phyloP scores from a whole-genome alignment of 1,140 invertebrate species.

The Orius insidiosus region DNA sequence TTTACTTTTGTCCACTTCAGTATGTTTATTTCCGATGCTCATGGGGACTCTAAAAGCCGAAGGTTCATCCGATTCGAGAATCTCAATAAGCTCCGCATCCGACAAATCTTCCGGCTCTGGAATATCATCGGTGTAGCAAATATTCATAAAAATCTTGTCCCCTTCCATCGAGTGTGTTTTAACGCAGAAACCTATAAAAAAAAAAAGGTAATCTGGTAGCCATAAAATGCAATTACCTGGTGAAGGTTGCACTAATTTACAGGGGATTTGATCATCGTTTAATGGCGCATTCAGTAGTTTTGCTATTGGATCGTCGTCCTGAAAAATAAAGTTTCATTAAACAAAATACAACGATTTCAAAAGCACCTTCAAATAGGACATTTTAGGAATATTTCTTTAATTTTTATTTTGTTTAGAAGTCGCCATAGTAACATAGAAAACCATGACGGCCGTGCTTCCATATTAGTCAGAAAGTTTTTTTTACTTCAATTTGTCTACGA shows the following conservation, averaged over 20 bases:
- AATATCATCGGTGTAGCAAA: slow-evolving; percentile 57
- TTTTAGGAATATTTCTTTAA: too few species aligned
- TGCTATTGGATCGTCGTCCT: too few species aligned
- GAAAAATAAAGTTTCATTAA: too few species aligned
- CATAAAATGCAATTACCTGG: background rate
- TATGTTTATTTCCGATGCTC: slow-evolving; percentile 65
- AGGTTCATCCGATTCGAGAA: slow-evolving; percentile 51
- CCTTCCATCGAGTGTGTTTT: slow-evolving; percentile 52
- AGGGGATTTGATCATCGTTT: background rate
- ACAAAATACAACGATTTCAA: too few species aligned
- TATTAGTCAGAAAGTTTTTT: too few species aligned
- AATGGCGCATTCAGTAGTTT: too few species aligned
- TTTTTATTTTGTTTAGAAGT: too few species aligned
- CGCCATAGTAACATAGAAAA: too few species aligned
- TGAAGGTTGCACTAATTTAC: too few species aligned
- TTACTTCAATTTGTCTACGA: too few species aligned
- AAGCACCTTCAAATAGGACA: too few species aligned
- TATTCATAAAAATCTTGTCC: slow-evolving; percentile 62
- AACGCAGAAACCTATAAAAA: slow-evolving; percentile 55
- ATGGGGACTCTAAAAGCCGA: slow-evolving; percentile 63
- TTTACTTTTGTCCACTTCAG: slow-evolving; percentile 57
- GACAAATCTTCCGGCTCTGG: slow-evolving; percentile 62
- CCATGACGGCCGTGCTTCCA: too few species aligned
- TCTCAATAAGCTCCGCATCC: slow-evolving; percentile 50
- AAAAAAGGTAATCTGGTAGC: background rate